Base-by-base conservation (phyloP, 2,113 vertebrate species). In the Eira barbara region DNA sequence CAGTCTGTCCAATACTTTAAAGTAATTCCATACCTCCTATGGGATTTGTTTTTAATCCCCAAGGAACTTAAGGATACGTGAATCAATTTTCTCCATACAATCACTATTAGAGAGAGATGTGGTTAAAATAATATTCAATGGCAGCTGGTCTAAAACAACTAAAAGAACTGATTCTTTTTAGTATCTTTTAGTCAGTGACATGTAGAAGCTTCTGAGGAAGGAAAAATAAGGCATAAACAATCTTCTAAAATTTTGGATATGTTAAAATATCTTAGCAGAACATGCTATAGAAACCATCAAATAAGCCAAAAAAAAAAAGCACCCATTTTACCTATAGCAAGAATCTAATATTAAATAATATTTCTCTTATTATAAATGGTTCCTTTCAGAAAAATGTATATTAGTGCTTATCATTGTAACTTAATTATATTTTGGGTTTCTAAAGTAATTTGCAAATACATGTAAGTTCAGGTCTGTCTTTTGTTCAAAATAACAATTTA, bases 371-470 rank as follows among this genome's bases (percentile, higher is more conserved):
- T 92, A 49, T 88, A 97, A 98, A 92, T 82, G 61, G 52, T 74
- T 85, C 14, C 69, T 89, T 65, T 34, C 39, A 98, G 34, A 97
- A 95, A 91, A 97, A 39, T 61, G 81, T 95, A 59, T 82, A 93
- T 39, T 93, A 96, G 59, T 83, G 98, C 91, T 98, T 96, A 94
- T 69, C n/a, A 84, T 21, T 95, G 3, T 88, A 98, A 97, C 97
- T 98, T 96, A 2, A 98, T 89, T 98, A 88, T 36, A 93, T 95
- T 97, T 97, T 97, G 71, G 97, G n/a, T 67, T 88, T 76, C 76
- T 94, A 89, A 98, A 98, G 74, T 95, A 96, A 89, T 91, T 96
- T 97, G 89, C 83, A 98, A 93, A 95, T 78, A 2, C 34, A 83
- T 84, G 88, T 97, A 80, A 92, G 31, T 98, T 97, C 79, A 94